A percentile compares a stretch with the other conserved stretches of the same genome.
These are phyloP conservation scores for Oreochromis mossambicus DNA, from an alignment of 2,797 vertebrate genomes.

Conservation along the genomic window DNA sequence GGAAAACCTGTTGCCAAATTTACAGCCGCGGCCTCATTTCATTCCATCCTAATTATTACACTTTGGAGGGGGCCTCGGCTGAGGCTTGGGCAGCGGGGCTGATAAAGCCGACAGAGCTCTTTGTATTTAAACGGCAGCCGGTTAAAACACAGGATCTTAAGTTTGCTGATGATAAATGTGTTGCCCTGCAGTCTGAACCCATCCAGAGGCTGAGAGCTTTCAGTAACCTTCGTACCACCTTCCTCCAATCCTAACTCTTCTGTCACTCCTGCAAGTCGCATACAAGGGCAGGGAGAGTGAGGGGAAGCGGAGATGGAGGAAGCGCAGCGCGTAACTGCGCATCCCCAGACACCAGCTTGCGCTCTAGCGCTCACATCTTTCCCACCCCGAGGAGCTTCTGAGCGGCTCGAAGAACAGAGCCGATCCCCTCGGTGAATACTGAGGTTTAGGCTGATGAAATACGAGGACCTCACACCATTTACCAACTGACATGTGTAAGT, in stretches of 20 bases:
- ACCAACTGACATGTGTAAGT: neutral
- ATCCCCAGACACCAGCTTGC: neutral
- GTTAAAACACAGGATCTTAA: constrained; percentile 26
- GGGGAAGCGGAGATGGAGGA: neutral
- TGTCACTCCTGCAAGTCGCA: constrained; percentile 36
- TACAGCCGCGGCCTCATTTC: constrained; percentile 32
- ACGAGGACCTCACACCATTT: neutral
- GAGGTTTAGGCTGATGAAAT: constrained; percentile 32
- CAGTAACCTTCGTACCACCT: constrained; percentile 46
- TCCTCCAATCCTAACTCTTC: constrained; percentile 17
- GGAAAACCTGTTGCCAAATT: constrained; percentile 58
- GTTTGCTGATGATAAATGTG: constrained; percentile 45
- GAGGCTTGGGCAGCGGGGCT: constrained; percentile 1
- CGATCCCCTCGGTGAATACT: constrained; percentile 22
- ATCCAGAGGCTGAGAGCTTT: constrained; percentile 10
- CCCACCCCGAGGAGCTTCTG: constrained; percentile 19
- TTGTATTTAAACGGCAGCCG: constrained; percentile 43
- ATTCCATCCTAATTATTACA: constrained; percentile 59
- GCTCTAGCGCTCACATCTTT: constrained; percentile 9
- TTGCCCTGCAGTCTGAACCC: constrained; percentile 40
- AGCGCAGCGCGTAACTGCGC: neutral
- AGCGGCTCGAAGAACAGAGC: constrained; percentile 32
- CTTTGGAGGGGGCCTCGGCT: constrained; percentile 31
- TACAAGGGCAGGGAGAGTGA: constrained; percentile 3
- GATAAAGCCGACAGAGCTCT: constrained; percentile 37